Base-by-base conservation (phyloP, 2,888 invertebrate species). In the Sepiola atlantica region DNA sequence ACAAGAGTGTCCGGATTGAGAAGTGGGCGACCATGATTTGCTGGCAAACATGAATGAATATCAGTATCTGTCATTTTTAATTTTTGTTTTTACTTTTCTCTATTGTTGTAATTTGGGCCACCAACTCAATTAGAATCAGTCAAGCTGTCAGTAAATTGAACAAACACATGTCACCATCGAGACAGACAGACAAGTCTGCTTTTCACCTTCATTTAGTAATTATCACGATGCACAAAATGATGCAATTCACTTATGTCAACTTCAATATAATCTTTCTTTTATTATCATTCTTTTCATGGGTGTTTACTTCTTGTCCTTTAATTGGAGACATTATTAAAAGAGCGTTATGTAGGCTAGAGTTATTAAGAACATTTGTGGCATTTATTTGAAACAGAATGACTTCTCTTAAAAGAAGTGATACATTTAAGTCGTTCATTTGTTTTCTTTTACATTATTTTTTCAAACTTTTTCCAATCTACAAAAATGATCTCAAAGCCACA, bases 91-190 rank as follows among this genome's bases (percentile, higher is more conserved):
- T 77, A n/a, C 16, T 14, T n/a, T 21, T 61, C 28, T 61, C 28
- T 61, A 28, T 61, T 61, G 28, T 61, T 77, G n/a, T 45, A 77
- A 77, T 77, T 77, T 16, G n/a, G 32, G 77, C n/a, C n/a, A 32
- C n/a, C 77, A 77, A 77, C n/a, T 77, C 77, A 77, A 77, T 77
- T 77, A 77, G 77, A 77, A 77, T 77, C 32, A 77, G 77, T 77
- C 61, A 61, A 28, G 24, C 61, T 61, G 61, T 61, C 77, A 77
- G 18, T 32, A 77, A 77, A n/a, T 77, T 77, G 77, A 77, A 21
- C n/a, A 77, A 77, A n/a, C 18, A 16, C n/a, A 77, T 77, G 77
- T 77, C n/a, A 18, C 32, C 77, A 32, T n/a, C n/a, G 28, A 77
- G 12, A n/a, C 77, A 32, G 77, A 2, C 77, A 77, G 77, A 77